Conservation (phyloP, 2,797 vertebrate genomes). For the Podarcis siculus region DNA sequence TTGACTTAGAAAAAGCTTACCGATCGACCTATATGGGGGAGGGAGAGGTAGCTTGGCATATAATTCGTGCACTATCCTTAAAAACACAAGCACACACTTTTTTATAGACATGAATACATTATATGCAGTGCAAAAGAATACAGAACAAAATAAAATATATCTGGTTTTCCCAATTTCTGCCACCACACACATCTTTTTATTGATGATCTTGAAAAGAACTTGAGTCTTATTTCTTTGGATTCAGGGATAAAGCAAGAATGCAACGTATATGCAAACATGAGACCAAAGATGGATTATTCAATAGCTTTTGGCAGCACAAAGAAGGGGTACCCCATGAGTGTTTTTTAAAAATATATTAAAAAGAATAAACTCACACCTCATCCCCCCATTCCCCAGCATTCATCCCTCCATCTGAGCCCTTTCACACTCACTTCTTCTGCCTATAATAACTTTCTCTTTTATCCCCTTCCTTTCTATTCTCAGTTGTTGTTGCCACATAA, state of each 20-base stretch:
- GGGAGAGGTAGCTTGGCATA: constrained; percentile 42
- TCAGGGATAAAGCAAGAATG: not conserved
- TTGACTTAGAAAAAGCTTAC: constrained; percentile 69
- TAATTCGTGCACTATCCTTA: constrained; percentile 46
- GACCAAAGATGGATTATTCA: too few relatives aligned
- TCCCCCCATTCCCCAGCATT: too few relatives aligned
- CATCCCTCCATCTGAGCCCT: too few relatives aligned
- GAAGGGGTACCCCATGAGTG: not conserved
- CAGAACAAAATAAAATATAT: constrained; percentile 49
- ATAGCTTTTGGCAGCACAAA: too few relatives aligned
- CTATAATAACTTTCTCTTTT: not conserved
- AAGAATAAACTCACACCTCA: not conserved
- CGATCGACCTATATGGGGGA: constrained; percentile 63
- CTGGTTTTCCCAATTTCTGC: not conserved
- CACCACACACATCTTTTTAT: constrained; percentile 30
- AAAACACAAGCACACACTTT: constrained; percentile 6
- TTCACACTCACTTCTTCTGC: not conserved
- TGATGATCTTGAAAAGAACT: constrained; percentile 35
- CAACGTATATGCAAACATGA: not conserved
- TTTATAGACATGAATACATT: constrained; percentile 56
- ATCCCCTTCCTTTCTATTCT: not conserved
- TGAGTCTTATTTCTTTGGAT: constrained; percentile 5
- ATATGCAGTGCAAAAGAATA: constrained; percentile 69
- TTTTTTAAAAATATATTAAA: not conserved
- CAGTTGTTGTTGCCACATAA: not conserved